phyloP scores from a whole-genome alignment of 1,140 invertebrate genomes.

The Nautilus pompilius region DNA sequence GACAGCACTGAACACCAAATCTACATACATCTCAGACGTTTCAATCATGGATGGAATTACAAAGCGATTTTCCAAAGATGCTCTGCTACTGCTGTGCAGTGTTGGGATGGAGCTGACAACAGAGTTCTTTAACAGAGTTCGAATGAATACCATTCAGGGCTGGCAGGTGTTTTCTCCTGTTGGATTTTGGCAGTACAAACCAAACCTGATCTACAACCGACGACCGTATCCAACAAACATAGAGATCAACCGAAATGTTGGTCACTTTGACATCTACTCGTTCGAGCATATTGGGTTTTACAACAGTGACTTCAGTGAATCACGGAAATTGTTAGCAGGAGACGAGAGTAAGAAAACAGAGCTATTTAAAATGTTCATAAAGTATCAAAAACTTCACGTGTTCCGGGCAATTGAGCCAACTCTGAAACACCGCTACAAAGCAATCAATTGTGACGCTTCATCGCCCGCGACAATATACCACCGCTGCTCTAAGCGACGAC shows the following conservation, averaged over 20 bases:
- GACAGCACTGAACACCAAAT: slow-evolving; percentile 61
- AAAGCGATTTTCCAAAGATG: slow-evolving; percentile 62
- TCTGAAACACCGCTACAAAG: slow-evolving; percentile 63
- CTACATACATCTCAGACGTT: slow-evolving; percentile 57
- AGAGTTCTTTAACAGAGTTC: slow-evolving; percentile 74
- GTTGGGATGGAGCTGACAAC: slow-evolving; percentile 64
- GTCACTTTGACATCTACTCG: slow-evolving; percentile 74
- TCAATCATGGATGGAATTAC: slow-evolving; percentile 69
- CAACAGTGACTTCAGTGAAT: slow-evolving; percentile 71
- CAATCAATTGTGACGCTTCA: slow-evolving; percentile 44
- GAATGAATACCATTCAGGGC: slow-evolving; percentile 56
- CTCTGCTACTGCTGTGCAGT: slow-evolving; percentile 41
- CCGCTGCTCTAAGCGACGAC: slow-evolving; percentile 39
- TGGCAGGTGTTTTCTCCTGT: slow-evolving; percentile 56
- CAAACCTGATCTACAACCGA: slow-evolving; percentile 47
- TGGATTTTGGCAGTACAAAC: slow-evolving; percentile 53
- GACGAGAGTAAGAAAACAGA: slow-evolving; percentile 33
- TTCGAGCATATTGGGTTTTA: slow-evolving; percentile 78
- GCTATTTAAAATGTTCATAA: slow-evolving; percentile 67
- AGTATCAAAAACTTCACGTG: slow-evolving; percentile 63
- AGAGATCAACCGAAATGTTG: slow-evolving; percentile 73
- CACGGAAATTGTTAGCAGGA: slow-evolving; percentile 60
- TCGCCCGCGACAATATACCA: slow-evolving; percentile 28
- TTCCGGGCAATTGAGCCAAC: slow-evolving; percentile 71
- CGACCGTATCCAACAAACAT: slow-evolving; percentile 60